Conservation (phyloP, 1,140 invertebrate species). For the Scaptomyza graminum region DNA sequence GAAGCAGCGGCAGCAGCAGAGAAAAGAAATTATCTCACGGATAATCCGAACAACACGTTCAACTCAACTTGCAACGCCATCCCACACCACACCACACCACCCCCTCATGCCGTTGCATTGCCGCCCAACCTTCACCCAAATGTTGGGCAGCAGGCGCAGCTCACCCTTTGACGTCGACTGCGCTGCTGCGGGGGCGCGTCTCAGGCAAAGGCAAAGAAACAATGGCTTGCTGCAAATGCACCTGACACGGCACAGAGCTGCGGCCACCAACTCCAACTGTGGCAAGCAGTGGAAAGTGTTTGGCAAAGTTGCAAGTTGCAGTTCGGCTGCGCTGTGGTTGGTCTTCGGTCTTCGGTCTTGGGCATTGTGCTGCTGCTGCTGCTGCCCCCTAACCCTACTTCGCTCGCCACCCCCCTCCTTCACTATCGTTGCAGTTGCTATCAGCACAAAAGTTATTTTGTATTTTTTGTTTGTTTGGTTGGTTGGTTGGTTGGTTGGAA, state of each 20-base stretch:
- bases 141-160: conserved; percentile 44
- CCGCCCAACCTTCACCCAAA: conserved; percentile 42
- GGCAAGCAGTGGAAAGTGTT: conserved; percentile 36
- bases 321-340: conserved; percentile 59
- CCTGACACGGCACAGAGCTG: conserved; percentile 41
- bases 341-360: conserved; percentile 49
- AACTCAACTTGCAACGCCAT: conserved; percentile 34
- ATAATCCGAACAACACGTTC: conserved; percentile 81
- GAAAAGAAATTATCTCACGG: conserved; percentile 80
- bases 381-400: background rate
- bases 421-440: conserved; percentile 12
- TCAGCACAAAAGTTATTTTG: conserved; percentile 72
- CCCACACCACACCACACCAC: background rate
- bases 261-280: background rate
- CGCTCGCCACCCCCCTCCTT: background rate
- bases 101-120: background rate
- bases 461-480: conserved; percentile 56
- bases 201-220: conserved; percentile 19
- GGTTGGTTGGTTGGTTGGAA: too few relatives aligned
- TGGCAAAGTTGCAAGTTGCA: conserved; percentile 28
- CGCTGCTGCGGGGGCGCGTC: conserved; percentile 67
- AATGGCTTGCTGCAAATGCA: conserved; percentile 57
- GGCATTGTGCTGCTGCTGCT: conserved; percentile 1
- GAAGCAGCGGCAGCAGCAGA: conserved; percentile 7
- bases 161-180: conserved; percentile 54